These are phyloP conservation scores for Caenorhabditis elegans DNA, from an alignment of 1,140 invertebrate genomes.

Conservation along the genomic window WBcel235 BX284606.5:7580501-7581000, in stretches of 20 bases:
- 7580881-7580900: too few relatives aligned
- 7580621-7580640: background rate
- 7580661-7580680: too few relatives aligned
- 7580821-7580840: background rate
- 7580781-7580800: too few relatives aligned
- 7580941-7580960: too few relatives aligned
- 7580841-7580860: too few relatives aligned
- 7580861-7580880: too few relatives aligned
- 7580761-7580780: background rate
- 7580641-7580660: background rate
- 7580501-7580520: conserved; percentile 44
- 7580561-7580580: background rate
- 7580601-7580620: conserved; percentile 5
- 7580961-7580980: too few relatives aligned
- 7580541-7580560: conserved; percentile 49
- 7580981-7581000: background rate
- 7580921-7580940: too few relatives aligned
- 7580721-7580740: background rate
- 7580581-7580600: background rate
- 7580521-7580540: conserved; percentile 53
- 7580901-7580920: too few relatives aligned
- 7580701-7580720: background rate
- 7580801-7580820: background rate
- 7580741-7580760: background rate
- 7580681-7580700: background rate